Evolutionary conservation across 2,797 vertebrate species (phyloP).

Genomic region (Sebastes diaconus): DNA sequence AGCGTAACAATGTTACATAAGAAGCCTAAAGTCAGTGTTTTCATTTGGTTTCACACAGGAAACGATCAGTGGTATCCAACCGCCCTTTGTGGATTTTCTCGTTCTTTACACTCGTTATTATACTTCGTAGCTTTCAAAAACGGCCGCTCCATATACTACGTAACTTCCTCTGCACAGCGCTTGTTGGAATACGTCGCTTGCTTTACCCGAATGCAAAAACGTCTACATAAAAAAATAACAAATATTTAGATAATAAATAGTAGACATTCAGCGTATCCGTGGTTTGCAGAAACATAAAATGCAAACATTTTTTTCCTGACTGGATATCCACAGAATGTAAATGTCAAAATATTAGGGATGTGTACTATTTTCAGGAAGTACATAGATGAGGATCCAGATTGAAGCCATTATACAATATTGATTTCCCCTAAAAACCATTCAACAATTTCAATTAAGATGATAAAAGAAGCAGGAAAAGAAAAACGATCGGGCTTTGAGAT

Average conservation of each 20-base stretch:
- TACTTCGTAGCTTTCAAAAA: too few species aligned
- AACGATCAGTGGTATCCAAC: accelerated
- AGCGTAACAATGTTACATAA: too few species aligned
- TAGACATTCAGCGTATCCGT: background rate
- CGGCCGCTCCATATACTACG: too few species aligned
- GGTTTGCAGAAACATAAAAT: background rate
- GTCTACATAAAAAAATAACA: accelerated
- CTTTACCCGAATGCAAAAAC: too few species aligned
- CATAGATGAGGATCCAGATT: background rate
- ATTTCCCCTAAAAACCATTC: background rate
- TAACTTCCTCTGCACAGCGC: too few species aligned
- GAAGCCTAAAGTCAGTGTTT: too few species aligned
- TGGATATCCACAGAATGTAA: background rate
- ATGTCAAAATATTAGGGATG: background rate
- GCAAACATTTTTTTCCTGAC: background rate
- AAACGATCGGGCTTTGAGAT: background rate
- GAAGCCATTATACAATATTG: background rate
- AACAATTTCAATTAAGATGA: background rate
- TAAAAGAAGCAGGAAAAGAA: background rate
- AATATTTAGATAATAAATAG: too few species aligned
- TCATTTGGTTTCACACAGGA: too few species aligned
- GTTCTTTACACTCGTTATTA: too few species aligned
- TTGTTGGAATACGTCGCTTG: too few species aligned
- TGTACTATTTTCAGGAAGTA: background rate
- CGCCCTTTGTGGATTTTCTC: too few species aligned